phyloP scores from a whole-genome alignment of 1,140 invertebrate genomes.

The Oryctes rhinoceros region DNA sequence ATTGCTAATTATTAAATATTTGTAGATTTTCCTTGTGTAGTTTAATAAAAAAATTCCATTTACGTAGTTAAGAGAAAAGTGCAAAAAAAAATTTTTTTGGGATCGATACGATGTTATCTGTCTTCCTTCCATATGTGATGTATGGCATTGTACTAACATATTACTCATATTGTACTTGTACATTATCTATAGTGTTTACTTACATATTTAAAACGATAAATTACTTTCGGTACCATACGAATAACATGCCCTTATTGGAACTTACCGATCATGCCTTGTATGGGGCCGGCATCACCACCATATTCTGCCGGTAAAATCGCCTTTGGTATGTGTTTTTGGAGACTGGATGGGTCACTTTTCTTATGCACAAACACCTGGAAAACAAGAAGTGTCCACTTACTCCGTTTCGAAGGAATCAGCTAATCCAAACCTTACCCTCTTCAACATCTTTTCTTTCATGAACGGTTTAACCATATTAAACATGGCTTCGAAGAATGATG shows the following conservation, averaged over 20 bases:
- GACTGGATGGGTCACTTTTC: background rate
- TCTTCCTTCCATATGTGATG: background rate
- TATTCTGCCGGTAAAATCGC: constrained; percentile 66
- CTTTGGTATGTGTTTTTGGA: constrained; percentile 62
- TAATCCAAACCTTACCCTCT: constrained; percentile 58
- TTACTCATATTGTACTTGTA: background rate
- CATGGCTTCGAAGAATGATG: constrained; percentile 62
- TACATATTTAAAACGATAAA: background rate
- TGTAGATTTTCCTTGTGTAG: no score
- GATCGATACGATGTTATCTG: background rate
- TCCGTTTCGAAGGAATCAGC: background rate
- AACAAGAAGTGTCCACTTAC: background rate
- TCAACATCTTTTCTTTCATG: constrained; percentile 62
- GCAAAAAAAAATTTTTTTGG: no score
- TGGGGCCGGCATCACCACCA: constrained; percentile 60
- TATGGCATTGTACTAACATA: background rate
- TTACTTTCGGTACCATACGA: background rate
- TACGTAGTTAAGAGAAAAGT: no score
- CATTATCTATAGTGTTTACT: background rate
- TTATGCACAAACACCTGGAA: constrained; percentile 40
- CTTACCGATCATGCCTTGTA: constrained; percentile 39
- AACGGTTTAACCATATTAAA: constrained; percentile 63
- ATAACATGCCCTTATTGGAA: background rate
- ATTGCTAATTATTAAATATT: no score
- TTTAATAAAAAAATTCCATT: no score